These are phyloP conservation scores for Tragopan temminckii DNA, from an alignment of 2,797 vertebrate species.

Conservation along the genomic window DNA sequence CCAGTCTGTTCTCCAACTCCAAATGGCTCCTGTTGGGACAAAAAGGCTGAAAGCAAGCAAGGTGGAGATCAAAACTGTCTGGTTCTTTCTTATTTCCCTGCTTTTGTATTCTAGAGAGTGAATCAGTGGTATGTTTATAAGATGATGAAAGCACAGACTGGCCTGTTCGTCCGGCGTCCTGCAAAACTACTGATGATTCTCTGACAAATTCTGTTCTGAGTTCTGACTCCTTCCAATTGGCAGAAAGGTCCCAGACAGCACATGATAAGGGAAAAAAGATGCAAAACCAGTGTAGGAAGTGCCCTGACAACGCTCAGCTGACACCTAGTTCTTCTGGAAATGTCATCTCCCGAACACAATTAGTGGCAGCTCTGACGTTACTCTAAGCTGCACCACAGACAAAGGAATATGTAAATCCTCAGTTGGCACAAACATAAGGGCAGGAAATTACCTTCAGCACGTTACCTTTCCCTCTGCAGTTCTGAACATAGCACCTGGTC, in stretches of 20 bases:
- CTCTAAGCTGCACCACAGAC: neutral
- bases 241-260: neutral
- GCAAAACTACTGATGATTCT: neutral
- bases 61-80: neutral
- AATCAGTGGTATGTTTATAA: neutral
- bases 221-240: neutral
- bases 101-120: neutral
- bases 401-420: neutral
- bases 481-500: neutral
- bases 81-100: neutral
- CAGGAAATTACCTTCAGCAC: neutral
- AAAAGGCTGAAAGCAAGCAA: conserved; percentile 11
- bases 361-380: neutral
- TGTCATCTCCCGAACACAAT: neutral
- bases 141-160: neutral
- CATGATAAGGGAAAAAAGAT: neutral
- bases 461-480: neutral
- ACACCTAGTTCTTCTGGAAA: neutral
- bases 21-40: neutral
- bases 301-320: neutral
- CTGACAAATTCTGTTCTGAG: neutral
- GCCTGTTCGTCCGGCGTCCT: neutral
- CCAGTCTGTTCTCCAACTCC: neutral
- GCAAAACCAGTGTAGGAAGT: neutral
- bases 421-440: neutral